These are phyloP conservation scores for Fragum sueziense DNA, from an alignment of 2,888 invertebrate genomes.

Conservation along the genomic window DNA sequence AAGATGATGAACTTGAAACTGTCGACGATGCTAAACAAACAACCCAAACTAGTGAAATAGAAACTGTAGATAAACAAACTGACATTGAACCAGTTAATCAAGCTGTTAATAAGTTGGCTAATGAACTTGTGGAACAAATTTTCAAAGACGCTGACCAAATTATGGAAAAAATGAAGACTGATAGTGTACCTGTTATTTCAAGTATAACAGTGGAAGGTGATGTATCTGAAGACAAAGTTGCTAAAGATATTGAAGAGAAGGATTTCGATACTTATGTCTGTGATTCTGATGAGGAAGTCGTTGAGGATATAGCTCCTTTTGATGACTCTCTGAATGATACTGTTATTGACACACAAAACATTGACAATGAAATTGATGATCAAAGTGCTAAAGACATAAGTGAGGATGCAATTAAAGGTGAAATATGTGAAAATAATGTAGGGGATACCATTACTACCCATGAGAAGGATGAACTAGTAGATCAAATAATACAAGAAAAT, in stretches of 20 bases:
- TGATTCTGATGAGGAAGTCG: neutral
- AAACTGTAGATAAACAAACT: neutral
- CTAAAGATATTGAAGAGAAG: neutral
- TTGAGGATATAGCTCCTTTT: slow-evolving; percentile 8
- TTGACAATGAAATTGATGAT: neutral
- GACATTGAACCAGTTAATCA: neutral
- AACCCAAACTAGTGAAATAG: neutral
- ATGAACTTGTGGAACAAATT: neutral
- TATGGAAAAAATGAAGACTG: neutral
- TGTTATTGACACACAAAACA: slow-evolving; percentile 16
- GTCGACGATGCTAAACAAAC: neutral
- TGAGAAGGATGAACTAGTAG: too few species aligned
- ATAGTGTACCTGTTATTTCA: neutral
- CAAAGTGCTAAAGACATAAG: neutral
- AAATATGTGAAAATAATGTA: too few species aligned
- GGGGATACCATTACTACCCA: too few species aligned
- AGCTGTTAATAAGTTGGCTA: neutral
- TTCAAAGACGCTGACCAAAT: neutral
- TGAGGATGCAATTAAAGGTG: too few species aligned
- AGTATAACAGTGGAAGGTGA: neutral
- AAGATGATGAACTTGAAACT: neutral
- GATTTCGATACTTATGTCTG: neutral
- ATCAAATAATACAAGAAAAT: neutral
- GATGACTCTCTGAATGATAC: slow-evolving; percentile 23
- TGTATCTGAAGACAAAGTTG: neutral